phyloP scores from a whole-genome alignment of 1,140 invertebrate species.

The Eulimnadia texana region DNA sequence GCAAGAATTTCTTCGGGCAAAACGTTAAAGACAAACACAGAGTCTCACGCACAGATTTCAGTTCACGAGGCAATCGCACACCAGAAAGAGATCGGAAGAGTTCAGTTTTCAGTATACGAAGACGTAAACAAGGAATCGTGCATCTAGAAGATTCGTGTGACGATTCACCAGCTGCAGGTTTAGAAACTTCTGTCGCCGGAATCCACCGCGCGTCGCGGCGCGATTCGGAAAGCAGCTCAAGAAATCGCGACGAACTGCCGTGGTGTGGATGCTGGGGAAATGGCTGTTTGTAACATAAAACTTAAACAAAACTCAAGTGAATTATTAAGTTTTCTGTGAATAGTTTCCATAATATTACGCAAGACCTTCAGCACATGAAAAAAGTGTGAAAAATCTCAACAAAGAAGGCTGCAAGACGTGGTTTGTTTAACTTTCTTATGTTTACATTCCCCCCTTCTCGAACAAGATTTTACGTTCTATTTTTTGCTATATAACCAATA shows the following conservation, averaged over 20 bases:
- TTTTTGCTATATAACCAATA: too few species aligned
- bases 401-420: neutral
- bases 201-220: constrained; percentile 27
- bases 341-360: too few species aligned
- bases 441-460: neutral
- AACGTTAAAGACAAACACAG: neutral
- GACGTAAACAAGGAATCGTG: neutral
- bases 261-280: constrained; percentile 82
- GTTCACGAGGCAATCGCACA: too few species aligned
- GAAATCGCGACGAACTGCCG: constrained; percentile 42
- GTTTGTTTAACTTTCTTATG: neutral
- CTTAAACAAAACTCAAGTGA: neutral
- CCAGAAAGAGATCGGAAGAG: too few species aligned
- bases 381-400: neutral
- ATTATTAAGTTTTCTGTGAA: too few species aligned
- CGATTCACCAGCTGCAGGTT: neutral
- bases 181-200: neutral
- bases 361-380: neutral
- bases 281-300: constrained; percentile 36
- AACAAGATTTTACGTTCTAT: too few species aligned
- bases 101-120: neutral
- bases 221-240: constrained; percentile 36
- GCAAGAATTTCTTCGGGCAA: neutral
- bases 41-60: too few species aligned
- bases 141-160: neutral